phyloP scores from a whole-genome alignment of 2,797 vertebrate species.

The Protonibea diacanthus region DNA sequence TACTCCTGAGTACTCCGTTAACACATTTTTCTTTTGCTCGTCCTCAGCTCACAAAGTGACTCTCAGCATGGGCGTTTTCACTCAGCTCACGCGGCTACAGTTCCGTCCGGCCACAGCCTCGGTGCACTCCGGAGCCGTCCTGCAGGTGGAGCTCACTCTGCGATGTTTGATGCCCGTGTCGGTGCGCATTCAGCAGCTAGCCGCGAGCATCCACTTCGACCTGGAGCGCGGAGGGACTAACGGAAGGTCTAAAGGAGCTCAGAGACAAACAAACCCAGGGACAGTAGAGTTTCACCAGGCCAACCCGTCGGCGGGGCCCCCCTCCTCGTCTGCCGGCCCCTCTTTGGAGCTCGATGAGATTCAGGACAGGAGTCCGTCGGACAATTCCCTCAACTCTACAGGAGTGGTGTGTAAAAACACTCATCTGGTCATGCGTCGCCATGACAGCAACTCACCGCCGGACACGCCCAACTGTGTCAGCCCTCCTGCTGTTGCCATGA shows the following conservation, averaged over 20 bases:
- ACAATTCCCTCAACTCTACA: conserved; percentile 88
- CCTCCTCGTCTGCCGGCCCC: conserved; percentile 57
- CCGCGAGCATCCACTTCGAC: conserved; percentile 91
- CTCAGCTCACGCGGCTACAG: conserved; percentile 89
- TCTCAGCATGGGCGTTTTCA: conserved; percentile 91
- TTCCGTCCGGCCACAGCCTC: conserved; percentile 90
- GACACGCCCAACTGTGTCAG: conserved; percentile 80
- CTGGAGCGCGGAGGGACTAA: conserved; percentile 89
- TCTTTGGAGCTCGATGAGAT: conserved; percentile 90
- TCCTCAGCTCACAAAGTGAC: conserved; percentile 84
- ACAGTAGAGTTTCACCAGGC: conserved; percentile 86
- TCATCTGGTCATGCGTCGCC: conserved; percentile 91
- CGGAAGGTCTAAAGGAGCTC: conserved; percentile 84
- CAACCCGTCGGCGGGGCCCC: conserved; percentile 65
- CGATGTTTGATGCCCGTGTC: conserved; percentile 92
- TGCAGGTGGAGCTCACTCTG: conserved; percentile 91
- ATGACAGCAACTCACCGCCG: conserved; percentile 86
- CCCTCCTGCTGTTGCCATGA: conserved; percentile 80
- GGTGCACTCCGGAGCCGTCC: conserved; percentile 91
- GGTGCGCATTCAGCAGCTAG: conserved; percentile 89
- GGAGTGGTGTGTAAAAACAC: conserved; percentile 95
- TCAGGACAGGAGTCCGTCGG: conserved; percentile 93
- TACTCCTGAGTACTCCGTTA: neutral
- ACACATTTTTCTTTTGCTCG: neutral
- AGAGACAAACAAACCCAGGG: conserved; percentile 86